Conservation (phyloP, 2,113 vertebrate genomes). For the Nerophis ophidion region DNA sequence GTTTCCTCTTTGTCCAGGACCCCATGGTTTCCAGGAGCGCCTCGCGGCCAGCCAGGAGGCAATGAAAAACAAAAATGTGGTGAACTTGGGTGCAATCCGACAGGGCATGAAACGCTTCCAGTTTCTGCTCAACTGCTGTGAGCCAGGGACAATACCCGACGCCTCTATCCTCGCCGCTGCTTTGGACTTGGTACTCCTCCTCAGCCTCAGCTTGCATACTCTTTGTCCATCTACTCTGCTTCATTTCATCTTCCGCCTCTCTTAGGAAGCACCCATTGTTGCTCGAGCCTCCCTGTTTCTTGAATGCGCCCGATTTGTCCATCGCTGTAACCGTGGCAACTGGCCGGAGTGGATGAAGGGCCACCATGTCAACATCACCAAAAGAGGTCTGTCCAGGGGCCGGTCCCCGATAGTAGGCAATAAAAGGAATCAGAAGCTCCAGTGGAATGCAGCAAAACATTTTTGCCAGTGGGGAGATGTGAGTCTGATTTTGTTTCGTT, state of each 20-base stretch:
- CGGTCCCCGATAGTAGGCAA: conserved; percentile 91
- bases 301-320: conserved; percentile 93
- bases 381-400: conserved; percentile 90
- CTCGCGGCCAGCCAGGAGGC: conserved; percentile 86
- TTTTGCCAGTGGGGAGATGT: conserved; percentile 99
- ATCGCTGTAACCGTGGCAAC: conserved; percentile 96
- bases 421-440: conserved; percentile 96
- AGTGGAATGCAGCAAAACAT: conserved; percentile 96
- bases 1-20: conserved; percentile 69
- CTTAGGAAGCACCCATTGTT: conserved; percentile 92
- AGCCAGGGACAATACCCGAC: conserved; percentile 94
- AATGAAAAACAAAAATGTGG: conserved; percentile 92
- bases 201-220: neutral
- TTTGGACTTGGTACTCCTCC: conserved; percentile 82
- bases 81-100: conserved; percentile 93
- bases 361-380: conserved; percentile 95
- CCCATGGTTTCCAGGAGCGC: conserved; percentile 91
- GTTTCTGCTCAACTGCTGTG: conserved; percentile 97
- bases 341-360: conserved; percentile 99
- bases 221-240: neutral
- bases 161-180: conserved; percentile 96
- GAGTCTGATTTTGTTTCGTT: conserved; percentile 49
- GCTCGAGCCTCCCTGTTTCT: conserved; percentile 91
- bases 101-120: conserved; percentile 99
- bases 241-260: neutral